A percentile compares a stretch with the other conserved stretches of the same genome.
Evolutionary conservation across 2,797 vertebrate genomes (phyloP).

Genomic region (Buceros bicornis): DNA sequence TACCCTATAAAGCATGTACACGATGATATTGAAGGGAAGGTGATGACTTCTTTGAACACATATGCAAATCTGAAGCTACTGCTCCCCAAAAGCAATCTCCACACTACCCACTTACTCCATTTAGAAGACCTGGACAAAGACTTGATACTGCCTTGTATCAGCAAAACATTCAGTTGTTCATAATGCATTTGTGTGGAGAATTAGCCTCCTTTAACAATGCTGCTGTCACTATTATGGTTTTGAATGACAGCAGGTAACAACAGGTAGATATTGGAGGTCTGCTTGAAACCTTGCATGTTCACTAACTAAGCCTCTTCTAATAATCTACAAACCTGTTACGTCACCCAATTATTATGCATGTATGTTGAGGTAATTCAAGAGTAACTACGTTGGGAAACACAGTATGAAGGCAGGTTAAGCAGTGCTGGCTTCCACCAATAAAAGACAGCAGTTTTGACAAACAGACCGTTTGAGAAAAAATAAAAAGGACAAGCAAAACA

Average conservation of each 20-base stretch:
- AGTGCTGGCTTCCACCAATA: background rate
- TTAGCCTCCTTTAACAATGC: background rate
- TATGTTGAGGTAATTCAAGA: background rate
- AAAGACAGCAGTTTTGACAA: background rate
- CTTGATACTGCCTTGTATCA: background rate
- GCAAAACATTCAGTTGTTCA: background rate
- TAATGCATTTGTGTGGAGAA: background rate
- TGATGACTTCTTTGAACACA: background rate
- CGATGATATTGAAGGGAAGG: background rate
- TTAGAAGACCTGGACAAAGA: background rate
- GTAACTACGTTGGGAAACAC: background rate
- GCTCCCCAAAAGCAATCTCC: background rate
- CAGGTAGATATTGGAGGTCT: background rate
- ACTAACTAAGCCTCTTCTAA: background rate
- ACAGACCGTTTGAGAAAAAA: background rate
- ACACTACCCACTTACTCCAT: background rate
- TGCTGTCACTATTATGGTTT: background rate
- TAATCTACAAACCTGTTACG: background rate
- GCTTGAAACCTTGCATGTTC: background rate
- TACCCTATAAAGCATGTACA: background rate
- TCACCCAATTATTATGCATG: accelerated
- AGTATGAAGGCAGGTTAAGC: background rate
- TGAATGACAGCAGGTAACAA: background rate
- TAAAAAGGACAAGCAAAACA: accelerated
- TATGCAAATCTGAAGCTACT: background rate